Conservation (phyloP, 2,797 vertebrate genomes). For the Xerus rutilus region DNA sequence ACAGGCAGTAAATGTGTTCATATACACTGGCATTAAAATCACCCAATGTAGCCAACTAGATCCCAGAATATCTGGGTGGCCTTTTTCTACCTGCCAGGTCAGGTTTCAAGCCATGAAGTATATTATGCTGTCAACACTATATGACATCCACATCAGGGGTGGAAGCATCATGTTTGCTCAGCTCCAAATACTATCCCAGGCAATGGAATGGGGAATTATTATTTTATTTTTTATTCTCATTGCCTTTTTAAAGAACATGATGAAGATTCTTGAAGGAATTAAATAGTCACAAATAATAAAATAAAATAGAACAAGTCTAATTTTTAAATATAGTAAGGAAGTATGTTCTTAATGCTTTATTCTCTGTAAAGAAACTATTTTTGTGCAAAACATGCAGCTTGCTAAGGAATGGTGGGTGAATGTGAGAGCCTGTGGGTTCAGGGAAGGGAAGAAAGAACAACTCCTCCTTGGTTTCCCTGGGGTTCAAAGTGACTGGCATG, state of each 20-base stretch:
- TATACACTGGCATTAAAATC: neutral
- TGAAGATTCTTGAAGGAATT: neutral
- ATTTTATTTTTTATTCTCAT: neutral
- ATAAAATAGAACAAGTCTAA: neutral
- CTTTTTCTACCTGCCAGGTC: neutral
- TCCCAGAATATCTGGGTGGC: too few relatives aligned
- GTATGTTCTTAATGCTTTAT: neutral
- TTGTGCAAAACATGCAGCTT: neutral
- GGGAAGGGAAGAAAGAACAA: too few relatives aligned
- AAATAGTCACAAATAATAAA: neutral
- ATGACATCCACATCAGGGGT: too few relatives aligned
- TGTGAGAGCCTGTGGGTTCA: neutral
- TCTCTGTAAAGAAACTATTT: neutral
- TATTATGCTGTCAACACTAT: too few relatives aligned
- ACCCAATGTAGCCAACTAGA: too few relatives aligned
- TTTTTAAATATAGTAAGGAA: neutral
- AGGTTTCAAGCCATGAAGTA: neutral
- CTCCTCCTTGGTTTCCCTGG: accelerated
- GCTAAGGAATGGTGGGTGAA: neutral
- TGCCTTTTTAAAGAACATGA: neutral
- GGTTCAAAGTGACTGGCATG: neutral
- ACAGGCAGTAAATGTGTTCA: neutral
- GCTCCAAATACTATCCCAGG: too few relatives aligned
- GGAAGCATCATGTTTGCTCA: too few relatives aligned
- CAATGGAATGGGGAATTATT: neutral